Base-by-base conservation (phyloP, 2,888 invertebrate species). In the Chelonus formosanus region DNA sequence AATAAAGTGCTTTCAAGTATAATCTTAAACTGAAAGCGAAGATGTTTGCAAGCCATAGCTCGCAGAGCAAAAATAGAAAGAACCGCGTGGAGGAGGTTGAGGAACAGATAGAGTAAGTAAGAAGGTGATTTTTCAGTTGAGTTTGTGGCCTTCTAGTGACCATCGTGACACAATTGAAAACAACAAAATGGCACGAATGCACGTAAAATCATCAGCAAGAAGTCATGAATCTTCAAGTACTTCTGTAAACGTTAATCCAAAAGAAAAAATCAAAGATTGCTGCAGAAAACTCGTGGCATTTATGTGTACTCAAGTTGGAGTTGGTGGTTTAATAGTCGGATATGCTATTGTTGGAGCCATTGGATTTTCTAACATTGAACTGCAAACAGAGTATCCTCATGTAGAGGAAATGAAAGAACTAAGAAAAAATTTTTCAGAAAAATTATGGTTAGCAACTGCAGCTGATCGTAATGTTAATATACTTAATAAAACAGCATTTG, bases 301-400 rank as follows among this genome's bases (percentile, higher is more conserved):
- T 79, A 95, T 95, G 95, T 95, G 94, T 85, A 95, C 95, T 5
- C 95, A 95, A 88, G 82, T 81, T 0, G 95, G 95, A 73, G 95
- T 95, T 44, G 95, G 95, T 64, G 95, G 93, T 5, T 86, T 95
- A 20, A 92, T 95, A 54, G 93, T 95, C 3, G 90, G 94, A 71
- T 95, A 95, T 81, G 93, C 95, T 36, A 90, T 95, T 63, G 89
- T 94, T 40, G 95, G 95, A 0, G 95, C 95, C 0, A 89, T 92
- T 20, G 89, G 91, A 55, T 95, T 95, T 82, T 91, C 90, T 85
- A 88, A 90, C 73, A 91, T 95, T 53, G 95, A 95, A 80, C 88
- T 88, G 7, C 88, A 89, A 75, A 81, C 83, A 54, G 85, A 87
- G 36, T 86, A 88, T 70, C 77, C 81, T 20, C 75, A 81, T 66